Evolutionary conservation across 2,888 invertebrate species (phyloP), one percentile per base, ranked within the genome.

Genomic region (Athalia circularis): DNA sequence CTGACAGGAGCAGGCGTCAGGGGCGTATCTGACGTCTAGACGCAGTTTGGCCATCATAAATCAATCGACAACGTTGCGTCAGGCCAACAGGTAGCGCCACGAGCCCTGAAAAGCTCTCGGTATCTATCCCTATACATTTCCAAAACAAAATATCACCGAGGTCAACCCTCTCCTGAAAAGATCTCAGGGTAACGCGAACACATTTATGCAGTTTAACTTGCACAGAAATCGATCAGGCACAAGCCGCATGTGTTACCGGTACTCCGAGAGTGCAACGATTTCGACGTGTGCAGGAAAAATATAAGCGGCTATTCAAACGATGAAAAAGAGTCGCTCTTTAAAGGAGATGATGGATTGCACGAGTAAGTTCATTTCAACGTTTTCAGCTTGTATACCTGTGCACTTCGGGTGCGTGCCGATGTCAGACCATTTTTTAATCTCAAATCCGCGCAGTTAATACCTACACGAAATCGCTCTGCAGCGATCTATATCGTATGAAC

Each of bases 71-170:
- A 45, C 65, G 65, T 77, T 67, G 43, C 77, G 67, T 61, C 65
- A 62, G 29, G 67, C 77, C 77, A 77, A 77, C 77, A 77, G 77
- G 77, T 77, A 77, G 77, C 77, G 77, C 72, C 72, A 72, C 72
- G 47, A 72, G 72, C 57, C 72, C 59, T 59, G 29, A 59, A 72
- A 59, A 52, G 54, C 54, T 29, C 68, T 68, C 68, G 5, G 13
- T 47, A 68, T 54, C 15, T 68, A 29, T 6, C 13, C 43, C 7
- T 72, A 57, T 65, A 15, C 59, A 47, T 47, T 11, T 54, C 52
- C 6, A n/a, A 43, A 52, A 68, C 54, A 54, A 65, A n/a, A 47
- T 7, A 65, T 3, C 13, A 48, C 9, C n/a, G 47, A 45, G 65
- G 29, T 29, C n/a, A 13, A 65, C 48, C 48, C 7, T 48, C 8